Evolutionary conservation across 64 coral and sea anemone species (phyloP).

Genomic region (Platygyra sinensis): DNA sequence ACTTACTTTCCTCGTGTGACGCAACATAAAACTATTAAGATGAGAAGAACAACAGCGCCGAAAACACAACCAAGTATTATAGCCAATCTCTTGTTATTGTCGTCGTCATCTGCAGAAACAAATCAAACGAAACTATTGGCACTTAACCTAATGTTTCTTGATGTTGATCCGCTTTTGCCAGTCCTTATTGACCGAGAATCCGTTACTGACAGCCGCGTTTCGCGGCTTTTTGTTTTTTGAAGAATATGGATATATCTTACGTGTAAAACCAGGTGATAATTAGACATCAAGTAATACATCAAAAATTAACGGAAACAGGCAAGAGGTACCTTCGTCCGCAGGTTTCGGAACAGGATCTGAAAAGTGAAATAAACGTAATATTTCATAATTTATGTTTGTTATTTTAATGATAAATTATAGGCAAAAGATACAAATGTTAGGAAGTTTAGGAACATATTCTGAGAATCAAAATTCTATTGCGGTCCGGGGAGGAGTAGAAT

Average conservation of each 20-base stretch:
- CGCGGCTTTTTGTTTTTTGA: background rate
- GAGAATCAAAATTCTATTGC: no score
- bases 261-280: background rate
- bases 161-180: background rate
- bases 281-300: no score
- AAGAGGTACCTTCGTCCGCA: background rate
- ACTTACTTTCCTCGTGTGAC: background rate
- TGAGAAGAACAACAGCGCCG: background rate
- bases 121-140: background rate
- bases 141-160: background rate
- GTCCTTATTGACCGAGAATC: no score
- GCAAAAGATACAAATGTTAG: no score
- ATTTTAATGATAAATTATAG: background rate
- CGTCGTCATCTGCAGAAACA: background rate
- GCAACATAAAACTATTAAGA: background rate
- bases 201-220: no score
- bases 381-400: background rate
- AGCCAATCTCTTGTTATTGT: background rate
- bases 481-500: no score
- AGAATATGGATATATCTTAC: background rate
- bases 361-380: background rate
- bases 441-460: no score
- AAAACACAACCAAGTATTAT: background rate
- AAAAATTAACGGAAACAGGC: background rate
- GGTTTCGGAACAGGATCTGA: background rate